phyloP scores from a whole-genome alignment of 2,113 vertebrate species.

The Harpagus bidentatus region DNA sequence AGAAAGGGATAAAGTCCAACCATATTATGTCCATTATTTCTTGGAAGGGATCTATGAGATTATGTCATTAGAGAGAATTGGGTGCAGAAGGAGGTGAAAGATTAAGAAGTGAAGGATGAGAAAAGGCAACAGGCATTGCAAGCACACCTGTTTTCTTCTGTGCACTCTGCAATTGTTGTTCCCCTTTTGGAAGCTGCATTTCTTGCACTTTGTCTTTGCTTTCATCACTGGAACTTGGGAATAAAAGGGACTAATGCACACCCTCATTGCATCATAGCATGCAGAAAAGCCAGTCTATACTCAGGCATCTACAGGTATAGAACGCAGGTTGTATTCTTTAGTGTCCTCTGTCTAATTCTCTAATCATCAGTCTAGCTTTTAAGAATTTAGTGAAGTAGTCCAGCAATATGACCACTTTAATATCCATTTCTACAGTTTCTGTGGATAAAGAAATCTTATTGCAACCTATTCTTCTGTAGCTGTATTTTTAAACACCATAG shows the following conservation, averaged over 20 bases:
- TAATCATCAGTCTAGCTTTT: not conserved
- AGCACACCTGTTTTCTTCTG: not conserved
- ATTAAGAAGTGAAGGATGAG: not conserved
- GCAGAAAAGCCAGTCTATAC: not conserved
- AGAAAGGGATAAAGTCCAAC: not conserved
- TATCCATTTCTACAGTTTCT: not conserved
- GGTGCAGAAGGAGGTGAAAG: not conserved
- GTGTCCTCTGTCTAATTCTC: not conserved
- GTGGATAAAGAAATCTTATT: not conserved
- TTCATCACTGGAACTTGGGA: not conserved
- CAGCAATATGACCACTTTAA: not conserved
- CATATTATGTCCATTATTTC: not conserved
- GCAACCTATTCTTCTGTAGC: not conserved
- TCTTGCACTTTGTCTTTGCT: not conserved
- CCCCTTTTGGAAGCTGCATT: not conserved
- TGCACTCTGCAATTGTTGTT: not conserved
- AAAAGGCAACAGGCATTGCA: not conserved
- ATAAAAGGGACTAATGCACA: not conserved
- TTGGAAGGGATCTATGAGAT: not conserved
- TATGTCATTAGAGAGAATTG: not conserved
- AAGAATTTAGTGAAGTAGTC: not conserved
- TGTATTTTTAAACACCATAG: not conserved
- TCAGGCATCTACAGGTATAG: not conserved
- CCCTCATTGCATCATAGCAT: not conserved
- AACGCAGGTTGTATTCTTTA: not conserved